phyloP scores from a whole-genome alignment of 1,140 invertebrate genomes.

The Pseudomyrmex pallidus region DNA sequence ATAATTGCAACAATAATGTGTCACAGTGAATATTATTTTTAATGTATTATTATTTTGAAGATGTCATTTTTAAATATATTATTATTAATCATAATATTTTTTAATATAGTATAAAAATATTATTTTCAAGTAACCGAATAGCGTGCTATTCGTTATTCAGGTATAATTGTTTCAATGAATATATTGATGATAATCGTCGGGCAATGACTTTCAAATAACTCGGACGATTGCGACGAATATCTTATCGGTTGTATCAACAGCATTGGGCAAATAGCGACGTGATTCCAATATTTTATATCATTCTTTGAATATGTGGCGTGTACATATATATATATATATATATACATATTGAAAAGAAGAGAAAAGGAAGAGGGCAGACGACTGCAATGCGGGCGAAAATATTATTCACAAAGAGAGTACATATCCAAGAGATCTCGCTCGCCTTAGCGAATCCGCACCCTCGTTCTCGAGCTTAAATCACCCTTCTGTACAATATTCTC shows the following conservation, averaged over 20 bases:
- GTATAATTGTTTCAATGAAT: background rate
- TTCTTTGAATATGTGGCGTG: constrained; percentile 14
- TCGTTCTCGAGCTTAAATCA: constrained; percentile 48
- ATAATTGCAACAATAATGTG: too few species aligned
- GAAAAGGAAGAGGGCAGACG: constrained; percentile 11
- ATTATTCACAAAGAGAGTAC: constrained; percentile 45
- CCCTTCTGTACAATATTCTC: constrained; percentile 31
- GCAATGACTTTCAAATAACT: constrained; percentile 16
- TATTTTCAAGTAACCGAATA: background rate
- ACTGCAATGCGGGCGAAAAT: background rate
- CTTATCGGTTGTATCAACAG: constrained; percentile 19
- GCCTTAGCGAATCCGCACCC: constrained; percentile 55
- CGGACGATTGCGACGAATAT: constrained; percentile 19
- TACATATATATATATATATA: background rate
- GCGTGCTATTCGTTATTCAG: background rate
- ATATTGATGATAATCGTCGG: constrained; percentile 1
- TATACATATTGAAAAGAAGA: background rate
- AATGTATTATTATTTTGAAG: too few species aligned
- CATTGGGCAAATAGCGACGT: constrained; percentile 33
- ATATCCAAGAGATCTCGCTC: constrained; percentile 48
- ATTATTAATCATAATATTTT: background rate
- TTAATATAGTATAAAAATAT: too few species aligned
- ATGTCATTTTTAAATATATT: too few species aligned
- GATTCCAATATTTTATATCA: constrained; percentile 46
- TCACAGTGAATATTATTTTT: too few species aligned